phyloP scores from a whole-genome alignment of 1,140 invertebrate genomes.

The Drosophila mojavensis region DNA sequence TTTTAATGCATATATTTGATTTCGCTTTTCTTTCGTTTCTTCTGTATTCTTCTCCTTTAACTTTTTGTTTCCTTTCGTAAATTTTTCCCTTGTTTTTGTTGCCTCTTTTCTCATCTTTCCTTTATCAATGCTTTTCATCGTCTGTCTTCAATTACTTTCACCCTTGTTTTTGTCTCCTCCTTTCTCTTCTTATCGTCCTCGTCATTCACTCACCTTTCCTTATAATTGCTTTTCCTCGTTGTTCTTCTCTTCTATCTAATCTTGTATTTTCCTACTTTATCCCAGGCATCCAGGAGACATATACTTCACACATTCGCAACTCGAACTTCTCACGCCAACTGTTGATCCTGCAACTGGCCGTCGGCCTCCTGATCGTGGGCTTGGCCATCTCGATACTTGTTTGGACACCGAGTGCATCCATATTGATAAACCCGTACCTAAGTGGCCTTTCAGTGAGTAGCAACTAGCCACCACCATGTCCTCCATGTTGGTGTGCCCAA shows the following conservation, averaged over 20 bases:
- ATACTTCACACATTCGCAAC: slow-evolving; percentile 84
- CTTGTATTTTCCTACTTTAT: too few relatives aligned
- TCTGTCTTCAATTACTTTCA: too few relatives aligned
- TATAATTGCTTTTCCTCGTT: too few relatives aligned
- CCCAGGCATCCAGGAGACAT: slow-evolving; percentile 58
- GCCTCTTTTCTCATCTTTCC: too few relatives aligned
- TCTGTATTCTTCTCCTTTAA: too few relatives aligned
- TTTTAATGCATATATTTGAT: too few relatives aligned
- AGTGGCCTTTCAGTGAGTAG: slow-evolving; percentile 87
- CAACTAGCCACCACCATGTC: neutral
- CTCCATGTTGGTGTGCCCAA: neutral
- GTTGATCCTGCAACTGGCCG: slow-evolving; percentile 85
- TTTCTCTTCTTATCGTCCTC: too few relatives aligned
- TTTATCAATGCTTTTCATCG: too few relatives aligned
- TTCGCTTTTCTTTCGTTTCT: too few relatives aligned
- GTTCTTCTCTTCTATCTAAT: neutral
- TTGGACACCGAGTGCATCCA: slow-evolving; percentile 86
- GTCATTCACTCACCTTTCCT: too few relatives aligned
- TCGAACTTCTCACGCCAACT: slow-evolving; percentile 86
- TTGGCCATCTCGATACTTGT: slow-evolving; percentile 87
- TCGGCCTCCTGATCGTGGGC: slow-evolving; percentile 85
- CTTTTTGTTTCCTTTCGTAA: neutral
- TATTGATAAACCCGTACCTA: slow-evolving; percentile 87
- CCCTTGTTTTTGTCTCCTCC: too few relatives aligned
- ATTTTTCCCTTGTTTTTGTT: too few relatives aligned